phyloP scores from a whole-genome alignment of 2,113 vertebrate genomes.

The Scalopus aquaticus region DNA sequence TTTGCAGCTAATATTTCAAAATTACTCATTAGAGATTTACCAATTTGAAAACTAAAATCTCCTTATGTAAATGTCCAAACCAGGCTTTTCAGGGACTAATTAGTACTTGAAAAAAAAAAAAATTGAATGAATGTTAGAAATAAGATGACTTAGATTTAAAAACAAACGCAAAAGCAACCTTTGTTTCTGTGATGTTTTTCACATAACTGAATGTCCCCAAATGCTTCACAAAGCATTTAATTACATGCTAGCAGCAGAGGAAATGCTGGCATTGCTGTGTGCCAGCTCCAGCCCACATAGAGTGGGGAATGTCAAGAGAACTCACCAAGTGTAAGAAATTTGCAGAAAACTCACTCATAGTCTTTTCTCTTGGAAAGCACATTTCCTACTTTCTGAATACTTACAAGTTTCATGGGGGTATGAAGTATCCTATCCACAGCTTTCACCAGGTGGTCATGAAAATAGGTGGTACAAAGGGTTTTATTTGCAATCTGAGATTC shows the following conservation, averaged over 20 bases:
- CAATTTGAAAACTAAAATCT: conserved; percentile 1
- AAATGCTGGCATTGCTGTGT: conserved; percentile 57
- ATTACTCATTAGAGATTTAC: not conserved
- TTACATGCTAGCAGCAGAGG: conserved; percentile 59
- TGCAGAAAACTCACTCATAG: conserved; percentile 25
- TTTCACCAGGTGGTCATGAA: not conserved
- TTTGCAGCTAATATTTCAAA: not conserved
- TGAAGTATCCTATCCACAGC: not conserved
- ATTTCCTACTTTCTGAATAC: not conserved
- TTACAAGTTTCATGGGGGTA: not conserved
- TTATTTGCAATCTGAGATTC: not conserved
- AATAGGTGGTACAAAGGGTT: not conserved
- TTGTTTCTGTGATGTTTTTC: conserved; percentile 60
- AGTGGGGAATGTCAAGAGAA: conserved; percentile 25
- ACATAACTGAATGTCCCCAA: conserved; percentile 57
- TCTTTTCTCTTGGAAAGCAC: conserved; percentile 47
- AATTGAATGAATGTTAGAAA: conserved; percentile 2
- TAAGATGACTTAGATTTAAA: not conserved
- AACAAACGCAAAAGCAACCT: conserved; percentile 32
- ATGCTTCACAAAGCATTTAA: conserved; percentile 71
- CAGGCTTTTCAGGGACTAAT: not conserved
- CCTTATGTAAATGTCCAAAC: not conserved
- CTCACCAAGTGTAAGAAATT: conserved; percentile 14
- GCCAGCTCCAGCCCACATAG: conserved; percentile 34
- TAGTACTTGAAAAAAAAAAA: conserved; percentile 34